Evolutionary conservation across 2,113 vertebrate species (phyloP).

Genomic region (Gopherus flavomarginatus): DNA sequence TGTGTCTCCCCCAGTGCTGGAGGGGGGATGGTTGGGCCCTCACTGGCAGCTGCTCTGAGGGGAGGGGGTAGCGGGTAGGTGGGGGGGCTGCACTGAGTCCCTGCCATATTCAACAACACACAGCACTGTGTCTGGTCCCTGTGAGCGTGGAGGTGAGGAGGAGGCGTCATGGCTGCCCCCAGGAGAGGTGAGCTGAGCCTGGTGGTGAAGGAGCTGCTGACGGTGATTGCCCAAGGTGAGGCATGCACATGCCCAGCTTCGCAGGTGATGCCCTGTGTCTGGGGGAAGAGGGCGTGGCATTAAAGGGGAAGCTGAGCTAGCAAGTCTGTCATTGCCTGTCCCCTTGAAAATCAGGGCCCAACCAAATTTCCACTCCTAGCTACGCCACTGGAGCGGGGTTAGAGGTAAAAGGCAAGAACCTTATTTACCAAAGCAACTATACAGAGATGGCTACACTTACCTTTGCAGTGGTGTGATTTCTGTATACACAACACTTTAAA

Average conservation of each 20-base stretch:
- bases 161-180: too few species aligned
- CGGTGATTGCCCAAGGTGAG: constrained; percentile 86
- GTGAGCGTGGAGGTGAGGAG: too few species aligned
- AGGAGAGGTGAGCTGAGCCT: too few species aligned
- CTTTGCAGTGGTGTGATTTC: not conserved
- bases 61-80: not conserved
- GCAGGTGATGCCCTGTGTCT: not conserved
- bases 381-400: not conserved
- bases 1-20: not conserved
- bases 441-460: not conserved
- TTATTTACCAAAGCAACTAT: not conserved
- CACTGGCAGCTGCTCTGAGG: not conserved
- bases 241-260: too few species aligned
- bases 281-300: not conserved
- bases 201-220: constrained; percentile 71
- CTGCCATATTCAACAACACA: too few species aligned
- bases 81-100: too few species aligned
- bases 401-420: not conserved
- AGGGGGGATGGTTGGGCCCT: not conserved
- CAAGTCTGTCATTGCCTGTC: too few species aligned
- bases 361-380: too few species aligned
- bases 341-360: not conserved
- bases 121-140: too few species aligned
- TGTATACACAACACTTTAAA: not conserved
- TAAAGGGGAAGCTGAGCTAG: too few species aligned